Evolutionary conservation across 2,113 vertebrate genomes (phyloP).

Genomic region (Laticauda colubrina): DNA sequence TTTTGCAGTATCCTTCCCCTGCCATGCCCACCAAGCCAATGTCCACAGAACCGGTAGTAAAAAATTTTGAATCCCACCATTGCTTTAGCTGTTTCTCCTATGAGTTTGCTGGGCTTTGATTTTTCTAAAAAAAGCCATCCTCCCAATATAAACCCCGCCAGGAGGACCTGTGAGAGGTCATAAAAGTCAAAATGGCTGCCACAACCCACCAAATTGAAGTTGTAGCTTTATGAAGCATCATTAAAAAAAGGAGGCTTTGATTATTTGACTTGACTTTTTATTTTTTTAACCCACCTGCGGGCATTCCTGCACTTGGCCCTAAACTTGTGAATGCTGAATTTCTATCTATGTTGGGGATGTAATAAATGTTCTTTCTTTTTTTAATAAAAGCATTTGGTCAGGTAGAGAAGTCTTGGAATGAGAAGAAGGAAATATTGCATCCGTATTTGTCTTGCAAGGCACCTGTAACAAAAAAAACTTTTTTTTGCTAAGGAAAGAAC

Average conservation of each 20-base stretch:
- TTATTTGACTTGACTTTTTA: background rate
- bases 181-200: background rate
- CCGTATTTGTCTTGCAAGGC: background rate
- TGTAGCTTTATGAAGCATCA: no score
- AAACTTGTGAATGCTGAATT: background rate
- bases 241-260: background rate
- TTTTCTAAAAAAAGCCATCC: background rate
- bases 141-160: background rate
- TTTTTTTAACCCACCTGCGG: background rate
- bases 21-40: no score
- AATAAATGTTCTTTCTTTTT: background rate
- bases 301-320: background rate
- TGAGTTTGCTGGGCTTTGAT: background rate
- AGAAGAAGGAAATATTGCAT: background rate
- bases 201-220: background rate
- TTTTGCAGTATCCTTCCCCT: no score
- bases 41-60: no score
- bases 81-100: background rate
- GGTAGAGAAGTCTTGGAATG: background rate
- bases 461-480: background rate
- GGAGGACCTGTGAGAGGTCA: background rate
- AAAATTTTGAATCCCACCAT: no score
- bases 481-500: background rate
- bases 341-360: background rate
- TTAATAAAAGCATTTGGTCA: background rate